Evolutionary conservation across 1,140 invertebrate genomes (phyloP).

Genomic region (Tribolium castaneum): DNA sequence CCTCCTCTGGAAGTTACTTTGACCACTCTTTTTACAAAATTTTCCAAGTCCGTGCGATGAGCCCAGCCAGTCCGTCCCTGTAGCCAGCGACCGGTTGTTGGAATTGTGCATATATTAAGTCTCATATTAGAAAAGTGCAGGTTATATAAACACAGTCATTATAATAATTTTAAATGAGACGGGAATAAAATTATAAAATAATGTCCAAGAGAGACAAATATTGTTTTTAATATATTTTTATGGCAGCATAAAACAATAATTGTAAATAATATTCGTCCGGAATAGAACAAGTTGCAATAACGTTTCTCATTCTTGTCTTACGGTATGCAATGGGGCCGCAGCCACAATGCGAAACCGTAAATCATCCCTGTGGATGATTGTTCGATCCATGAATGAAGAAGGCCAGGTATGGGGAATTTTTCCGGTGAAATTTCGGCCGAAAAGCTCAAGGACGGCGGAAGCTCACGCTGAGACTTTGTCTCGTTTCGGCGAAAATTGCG

Average conservation of each 20-base stretch:
- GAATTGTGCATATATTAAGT: slow-evolving; percentile 42
- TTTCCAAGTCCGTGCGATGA: not conserved
- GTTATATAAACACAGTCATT: slow-evolving; percentile 48
- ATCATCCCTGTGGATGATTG: not conserved
- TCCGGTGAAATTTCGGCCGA: not conserved
- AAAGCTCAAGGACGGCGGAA: not conserved
- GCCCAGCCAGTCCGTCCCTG: slow-evolving; percentile 6
- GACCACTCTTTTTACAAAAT: too few species aligned
- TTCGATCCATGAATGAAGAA: not conserved
- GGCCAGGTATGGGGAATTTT: not conserved
- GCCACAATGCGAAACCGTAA: not conserved
- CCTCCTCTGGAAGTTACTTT: too few species aligned
- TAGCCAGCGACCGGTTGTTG: slow-evolving; percentile 27
- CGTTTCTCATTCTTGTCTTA: slow-evolving; percentile 32
- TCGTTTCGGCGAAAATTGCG: too few species aligned
- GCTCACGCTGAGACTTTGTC: not conserved
- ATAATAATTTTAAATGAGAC: slow-evolving; percentile 50
- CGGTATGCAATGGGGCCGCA: not conserved
- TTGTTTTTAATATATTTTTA: slow-evolving; percentile 56
- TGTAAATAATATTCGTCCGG: slow-evolving; percentile 52
- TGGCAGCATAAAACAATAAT: slow-evolving; percentile 50
- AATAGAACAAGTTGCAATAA: slow-evolving; percentile 39
- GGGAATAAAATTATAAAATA: slow-evolving; percentile 54
- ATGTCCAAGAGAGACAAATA: slow-evolving; percentile 54
- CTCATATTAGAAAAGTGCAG: slow-evolving; percentile 44